phyloP scores from a whole-genome alignment of 2,113 vertebrate genomes.

The Chionodraco myersi region DNA sequence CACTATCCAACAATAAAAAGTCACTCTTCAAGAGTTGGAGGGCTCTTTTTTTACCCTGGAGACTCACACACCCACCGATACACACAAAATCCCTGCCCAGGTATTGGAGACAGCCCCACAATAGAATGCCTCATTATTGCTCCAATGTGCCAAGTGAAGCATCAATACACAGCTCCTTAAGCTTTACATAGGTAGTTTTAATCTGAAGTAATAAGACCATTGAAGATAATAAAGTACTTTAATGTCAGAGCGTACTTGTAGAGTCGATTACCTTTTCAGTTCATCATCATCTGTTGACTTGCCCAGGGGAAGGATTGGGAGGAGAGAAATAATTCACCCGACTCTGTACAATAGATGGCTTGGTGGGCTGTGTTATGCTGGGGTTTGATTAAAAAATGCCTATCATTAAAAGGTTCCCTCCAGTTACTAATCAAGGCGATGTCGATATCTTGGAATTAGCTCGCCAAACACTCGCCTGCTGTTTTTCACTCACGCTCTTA shows the following conservation, averaged over 20 bases:
- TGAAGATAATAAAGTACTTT: constrained; percentile 58
- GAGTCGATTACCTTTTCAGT: constrained; percentile 62
- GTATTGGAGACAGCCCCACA: constrained; percentile 39
- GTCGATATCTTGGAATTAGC: constrained; percentile 76
- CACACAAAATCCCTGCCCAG: constrained; percentile 38
- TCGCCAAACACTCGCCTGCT: constrained; percentile 67
- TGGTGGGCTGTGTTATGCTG: constrained; percentile 65
- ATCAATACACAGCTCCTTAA: constrained; percentile 46
- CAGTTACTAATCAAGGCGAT: constrained; percentile 78
- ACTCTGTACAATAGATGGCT: constrained; percentile 43
- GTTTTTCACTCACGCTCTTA: constrained; percentile 47
- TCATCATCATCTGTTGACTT: constrained; percentile 67
- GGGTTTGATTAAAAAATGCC: constrained; percentile 76
- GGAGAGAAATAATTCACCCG: constrained; percentile 48
- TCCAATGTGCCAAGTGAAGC: constrained; percentile 40
- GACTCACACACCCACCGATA: constrained; percentile 21
- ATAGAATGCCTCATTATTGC: constrained; percentile 52
- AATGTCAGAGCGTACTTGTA: constrained; percentile 55
- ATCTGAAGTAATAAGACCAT: constrained; percentile 51
- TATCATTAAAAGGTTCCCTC: constrained; percentile 82
- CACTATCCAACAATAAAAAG: constrained; percentile 47
- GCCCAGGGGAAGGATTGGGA: constrained; percentile 39
- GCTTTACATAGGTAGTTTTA: constrained; percentile 52
- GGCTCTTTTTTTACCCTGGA: constrained; percentile 19
- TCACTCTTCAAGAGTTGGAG: constrained; percentile 24